These are phyloP conservation scores for Aspidapion aeneum DNA, from an alignment of 2,888 invertebrate species.

Conservation along the genomic window DNA sequence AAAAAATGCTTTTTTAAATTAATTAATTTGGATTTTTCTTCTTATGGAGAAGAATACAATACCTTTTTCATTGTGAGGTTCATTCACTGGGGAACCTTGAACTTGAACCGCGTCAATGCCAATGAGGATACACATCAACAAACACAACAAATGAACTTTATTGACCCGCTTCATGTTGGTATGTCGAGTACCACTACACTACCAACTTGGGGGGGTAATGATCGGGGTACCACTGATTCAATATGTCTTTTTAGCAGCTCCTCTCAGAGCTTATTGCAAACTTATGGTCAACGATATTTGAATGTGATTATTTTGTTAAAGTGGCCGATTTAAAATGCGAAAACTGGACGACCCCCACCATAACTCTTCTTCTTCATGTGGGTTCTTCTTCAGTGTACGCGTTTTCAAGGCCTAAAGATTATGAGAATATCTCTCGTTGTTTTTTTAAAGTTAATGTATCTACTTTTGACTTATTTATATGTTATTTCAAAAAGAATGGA, in stretches of 20 bases:
- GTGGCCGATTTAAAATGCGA: conserved; percentile 43
- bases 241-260: no score
- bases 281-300: background rate
- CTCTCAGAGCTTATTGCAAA: no score
- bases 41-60: no score
- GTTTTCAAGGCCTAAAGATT: background rate
- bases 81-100: background rate
- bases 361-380: background rate
- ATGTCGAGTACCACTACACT: no score
- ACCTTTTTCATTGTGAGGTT: background rate
- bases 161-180: background rate
- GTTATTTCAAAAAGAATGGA: no score
- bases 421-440: no score
- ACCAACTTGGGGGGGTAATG: background rate
- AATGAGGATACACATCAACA: background rate
- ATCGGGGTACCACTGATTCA: background rate
- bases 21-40: no score
- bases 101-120: background rate
- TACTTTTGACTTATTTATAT: no score
- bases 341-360: background rate
- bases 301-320: conserved; percentile 44
- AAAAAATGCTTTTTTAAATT: no score
- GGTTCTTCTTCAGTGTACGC: background rate
- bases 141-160: background rate
- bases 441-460: no score